These are phyloP conservation scores for Stomatorhinus walkeri DNA, from an alignment of 2,797 vertebrate species.

Conservation along the genomic window DNA sequence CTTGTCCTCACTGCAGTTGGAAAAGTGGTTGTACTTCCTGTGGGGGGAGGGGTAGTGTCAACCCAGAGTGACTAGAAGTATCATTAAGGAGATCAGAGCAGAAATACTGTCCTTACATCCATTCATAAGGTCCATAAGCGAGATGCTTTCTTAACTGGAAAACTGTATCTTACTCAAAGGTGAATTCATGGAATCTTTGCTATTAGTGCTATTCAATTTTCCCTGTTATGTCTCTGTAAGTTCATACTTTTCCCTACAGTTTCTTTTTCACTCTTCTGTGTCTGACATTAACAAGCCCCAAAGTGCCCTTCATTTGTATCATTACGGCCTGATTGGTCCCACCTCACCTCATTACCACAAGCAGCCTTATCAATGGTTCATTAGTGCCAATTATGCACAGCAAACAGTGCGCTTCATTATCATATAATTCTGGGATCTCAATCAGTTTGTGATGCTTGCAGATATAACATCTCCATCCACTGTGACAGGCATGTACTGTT, in stretches of 20 bases:
- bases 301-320: background rate
- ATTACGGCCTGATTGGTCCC: background rate
- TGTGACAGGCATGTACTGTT: background rate
- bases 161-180: background rate
- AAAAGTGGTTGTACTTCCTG: constrained; percentile 81
- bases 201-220: background rate
- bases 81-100: background rate
- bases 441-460: background rate
- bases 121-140: background rate
- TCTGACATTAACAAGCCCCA: background rate
- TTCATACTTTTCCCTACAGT: background rate
- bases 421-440: background rate
- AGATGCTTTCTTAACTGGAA: background rate
- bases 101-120: background rate
- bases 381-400: background rate
- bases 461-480: background rate
- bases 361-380: background rate
- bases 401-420: background rate
- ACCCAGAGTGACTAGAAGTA: background rate
- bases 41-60: background rate
- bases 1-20: constrained; percentile 72
- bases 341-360: background rate
- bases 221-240: background rate
- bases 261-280: background rate
- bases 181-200: background rate